phyloP scores from a whole-genome alignment of 2,797 vertebrate genomes.

The Cossypha caffra region DNA sequence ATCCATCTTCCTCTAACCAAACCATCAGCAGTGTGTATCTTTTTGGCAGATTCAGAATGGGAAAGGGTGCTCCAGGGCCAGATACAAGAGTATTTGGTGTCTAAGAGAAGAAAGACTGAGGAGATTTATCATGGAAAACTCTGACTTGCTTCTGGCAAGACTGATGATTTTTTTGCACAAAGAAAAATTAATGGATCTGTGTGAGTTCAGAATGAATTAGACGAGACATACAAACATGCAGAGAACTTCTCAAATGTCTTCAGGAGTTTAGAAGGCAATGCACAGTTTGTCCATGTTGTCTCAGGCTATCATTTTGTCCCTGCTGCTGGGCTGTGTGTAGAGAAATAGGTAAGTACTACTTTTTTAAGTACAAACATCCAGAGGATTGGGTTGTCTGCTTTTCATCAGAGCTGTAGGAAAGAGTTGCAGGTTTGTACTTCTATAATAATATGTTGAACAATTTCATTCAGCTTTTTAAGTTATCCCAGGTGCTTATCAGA shows the following conservation, averaged over 20 bases:
- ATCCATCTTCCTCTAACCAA: not conserved
- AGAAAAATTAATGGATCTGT: not conserved
- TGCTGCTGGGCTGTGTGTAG: not conserved
- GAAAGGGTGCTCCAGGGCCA: not conserved
- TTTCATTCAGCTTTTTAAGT: not conserved
- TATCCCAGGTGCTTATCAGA: not conserved
- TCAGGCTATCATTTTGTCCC: not conserved
- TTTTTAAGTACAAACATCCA: not conserved
- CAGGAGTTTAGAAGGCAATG: not conserved
- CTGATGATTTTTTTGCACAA: not conserved
- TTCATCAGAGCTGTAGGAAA: not conserved
- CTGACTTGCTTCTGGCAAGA: not conserved
- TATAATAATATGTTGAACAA: not conserved
- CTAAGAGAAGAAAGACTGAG: not conserved
- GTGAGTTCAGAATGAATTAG: not conserved
- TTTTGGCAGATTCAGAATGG: not conserved
- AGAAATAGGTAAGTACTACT: not conserved
- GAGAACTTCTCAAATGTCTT: not conserved
- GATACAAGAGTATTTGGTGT: not conserved
- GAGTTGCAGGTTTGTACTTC: not conserved
- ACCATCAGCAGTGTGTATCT: not conserved
- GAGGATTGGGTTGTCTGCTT: not conserved
- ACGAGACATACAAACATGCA: not conserved
- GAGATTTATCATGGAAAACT: not conserved
- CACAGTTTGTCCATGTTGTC: not conserved